Conservation (phyloP, 2,113 vertebrate genomes). For the Macrotis lagotis region DNA sequence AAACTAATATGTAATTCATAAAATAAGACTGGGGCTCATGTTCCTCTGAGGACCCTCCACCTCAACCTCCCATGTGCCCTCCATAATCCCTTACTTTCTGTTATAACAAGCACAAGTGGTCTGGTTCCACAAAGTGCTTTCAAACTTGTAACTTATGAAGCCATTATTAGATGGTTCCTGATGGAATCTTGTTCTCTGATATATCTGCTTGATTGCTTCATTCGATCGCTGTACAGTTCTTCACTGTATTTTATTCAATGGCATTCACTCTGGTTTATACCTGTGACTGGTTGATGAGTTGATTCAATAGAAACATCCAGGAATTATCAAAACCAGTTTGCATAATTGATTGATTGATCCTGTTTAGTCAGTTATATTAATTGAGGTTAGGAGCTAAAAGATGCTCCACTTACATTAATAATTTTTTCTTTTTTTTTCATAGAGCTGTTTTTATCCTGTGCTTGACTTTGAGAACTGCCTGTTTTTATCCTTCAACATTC, state of each 20-base stretch:
- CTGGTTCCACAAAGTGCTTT: background rate
- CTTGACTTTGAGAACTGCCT: background rate
- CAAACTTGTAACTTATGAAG: background rate
- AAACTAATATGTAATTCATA: background rate
- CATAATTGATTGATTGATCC: background rate
- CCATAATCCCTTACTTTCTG: background rate
- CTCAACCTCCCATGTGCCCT: background rate
- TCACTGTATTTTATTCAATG: background rate
- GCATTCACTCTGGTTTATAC: background rate
- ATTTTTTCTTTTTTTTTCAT: background rate
- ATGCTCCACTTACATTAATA: background rate
- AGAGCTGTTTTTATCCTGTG: background rate
- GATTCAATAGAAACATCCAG: background rate
- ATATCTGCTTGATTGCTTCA: background rate
- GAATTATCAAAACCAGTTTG: background rate
- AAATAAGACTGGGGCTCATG: background rate
- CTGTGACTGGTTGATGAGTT: background rate
- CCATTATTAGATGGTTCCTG: background rate
- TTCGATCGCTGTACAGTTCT: background rate
- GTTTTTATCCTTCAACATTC: background rate
- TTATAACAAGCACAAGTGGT: background rate
- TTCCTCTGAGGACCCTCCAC: background rate
- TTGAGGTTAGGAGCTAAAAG: background rate
- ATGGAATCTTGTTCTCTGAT: background rate
- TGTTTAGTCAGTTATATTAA: background rate